Evolutionary conservation across 2,888 invertebrate species (phyloP).

Genomic region (Acanthopleura granulata): DNA sequence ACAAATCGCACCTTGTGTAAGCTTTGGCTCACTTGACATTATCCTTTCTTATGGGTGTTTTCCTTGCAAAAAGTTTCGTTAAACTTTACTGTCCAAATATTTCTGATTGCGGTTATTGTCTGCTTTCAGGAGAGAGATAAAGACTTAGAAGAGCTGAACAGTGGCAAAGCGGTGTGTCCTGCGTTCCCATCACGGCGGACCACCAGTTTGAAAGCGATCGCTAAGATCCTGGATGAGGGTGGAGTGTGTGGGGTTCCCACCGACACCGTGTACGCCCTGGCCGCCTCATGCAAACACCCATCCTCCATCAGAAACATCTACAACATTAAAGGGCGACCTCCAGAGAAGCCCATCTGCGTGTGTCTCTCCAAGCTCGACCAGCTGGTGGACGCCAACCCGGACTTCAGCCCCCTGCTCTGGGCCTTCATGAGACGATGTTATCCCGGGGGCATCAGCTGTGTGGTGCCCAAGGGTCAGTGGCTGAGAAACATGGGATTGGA

Average conservation of each 20-base stretch:
- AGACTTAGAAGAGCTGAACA: not conserved
- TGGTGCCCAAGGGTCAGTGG: constrained; percentile 37
- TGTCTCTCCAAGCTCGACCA: constrained; percentile 50
- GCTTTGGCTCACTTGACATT: too few relatives aligned
- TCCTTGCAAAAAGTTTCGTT: too few relatives aligned
- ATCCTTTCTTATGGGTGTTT: too few relatives aligned
- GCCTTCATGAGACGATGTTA: constrained; percentile 47
- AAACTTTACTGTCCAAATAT: too few relatives aligned
- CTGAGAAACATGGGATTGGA: constrained; percentile 37
- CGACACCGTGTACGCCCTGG: constrained; percentile 51
- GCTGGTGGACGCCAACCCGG: constrained; percentile 38
- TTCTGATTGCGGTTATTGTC: not conserved
- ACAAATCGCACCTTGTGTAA: too few relatives aligned
- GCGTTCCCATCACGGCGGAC: constrained; percentile 41
- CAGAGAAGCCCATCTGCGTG: constrained; percentile 53
- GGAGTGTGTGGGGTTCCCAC: constrained; percentile 47
- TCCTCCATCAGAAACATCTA: constrained; percentile 44
- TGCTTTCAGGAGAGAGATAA: not conserved
- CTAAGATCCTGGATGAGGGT: constrained; percentile 39
- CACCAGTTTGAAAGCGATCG: constrained; percentile 37
- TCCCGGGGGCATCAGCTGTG: constrained; percentile 50
- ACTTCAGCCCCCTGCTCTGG: constrained; percentile 44
- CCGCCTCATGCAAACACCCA: constrained; percentile 46
- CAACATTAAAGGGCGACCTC: constrained; percentile 46
- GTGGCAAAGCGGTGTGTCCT: constrained; percentile 29